A percentile compares a stretch with the other conserved stretches of the same genome.
Evolutionary conservation across 2,113 vertebrate genomes (phyloP).

Genomic region (Stercorarius parasiticus): DNA sequence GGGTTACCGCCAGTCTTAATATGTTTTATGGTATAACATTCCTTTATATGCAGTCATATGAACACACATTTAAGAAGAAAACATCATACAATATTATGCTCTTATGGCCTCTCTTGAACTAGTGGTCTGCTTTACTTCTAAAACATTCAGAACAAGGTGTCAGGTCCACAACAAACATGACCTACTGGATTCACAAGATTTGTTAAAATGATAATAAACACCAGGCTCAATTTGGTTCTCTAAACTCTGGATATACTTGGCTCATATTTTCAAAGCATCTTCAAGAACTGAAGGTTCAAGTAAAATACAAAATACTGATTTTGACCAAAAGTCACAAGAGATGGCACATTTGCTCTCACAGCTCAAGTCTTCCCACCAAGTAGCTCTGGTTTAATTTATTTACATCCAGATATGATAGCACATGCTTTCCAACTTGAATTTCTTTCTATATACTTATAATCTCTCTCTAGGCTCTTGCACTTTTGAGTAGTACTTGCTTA

Average conservation of each 20-base stretch:
- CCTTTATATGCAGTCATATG: neutral
- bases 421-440: neutral
- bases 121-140: neutral
- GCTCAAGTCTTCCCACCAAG: neutral
- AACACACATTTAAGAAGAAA: neutral
- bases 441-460: neutral
- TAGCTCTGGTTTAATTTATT: neutral
- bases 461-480: neutral
- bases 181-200: neutral
- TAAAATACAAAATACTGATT: neutral
- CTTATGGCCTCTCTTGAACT: neutral
- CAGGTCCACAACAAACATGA: neutral
- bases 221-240: neutral
- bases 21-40: neutral
- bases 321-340: neutral
- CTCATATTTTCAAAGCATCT: neutral
- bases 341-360: neutral
- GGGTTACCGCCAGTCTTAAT: neutral
- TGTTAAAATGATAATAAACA: neutral
- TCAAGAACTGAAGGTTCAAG: neutral
- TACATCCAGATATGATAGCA: neutral
- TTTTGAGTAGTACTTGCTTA: neutral
- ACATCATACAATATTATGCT: neutral
- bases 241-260: neutral
- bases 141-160: neutral